These are phyloP conservation scores for Diorhabda sublineata DNA, from an alignment of 1,140 invertebrate species.

Conservation along the genomic window DNA sequence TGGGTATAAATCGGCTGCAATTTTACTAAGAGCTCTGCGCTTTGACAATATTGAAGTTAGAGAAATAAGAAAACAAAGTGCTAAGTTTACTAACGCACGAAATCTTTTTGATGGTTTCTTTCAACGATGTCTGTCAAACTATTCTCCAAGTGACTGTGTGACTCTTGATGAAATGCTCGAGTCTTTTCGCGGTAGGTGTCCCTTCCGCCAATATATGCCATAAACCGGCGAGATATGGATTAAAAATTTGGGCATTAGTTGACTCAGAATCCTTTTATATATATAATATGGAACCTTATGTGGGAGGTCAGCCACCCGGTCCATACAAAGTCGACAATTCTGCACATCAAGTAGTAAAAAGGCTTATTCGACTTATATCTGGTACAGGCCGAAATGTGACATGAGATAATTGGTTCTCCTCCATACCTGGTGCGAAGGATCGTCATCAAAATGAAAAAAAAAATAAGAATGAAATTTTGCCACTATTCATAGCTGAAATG, in stretches of 20 bases:
- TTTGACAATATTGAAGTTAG: slow-evolving; percentile 35
- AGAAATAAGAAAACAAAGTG: slow-evolving; percentile 23
- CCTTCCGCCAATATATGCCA: no score
- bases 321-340: slow-evolving; percentile 38
- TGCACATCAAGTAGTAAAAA: slow-evolving; percentile 15
- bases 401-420: slow-evolving; percentile 44
- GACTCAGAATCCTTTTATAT: slow-evolving; percentile 35
- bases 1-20: slow-evolving; percentile 17
- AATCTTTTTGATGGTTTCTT: no score
- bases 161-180: no score
- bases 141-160: no score
- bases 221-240: slow-evolving; percentile 42
- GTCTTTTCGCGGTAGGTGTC: background rate
- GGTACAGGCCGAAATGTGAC: slow-evolving; percentile 43
- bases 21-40: slow-evolving; percentile 25
- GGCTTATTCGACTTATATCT: slow-evolving; percentile 15
- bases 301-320: slow-evolving; percentile 34
- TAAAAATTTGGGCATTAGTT: slow-evolving; percentile 38
- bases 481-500: slow-evolving; percentile 36
- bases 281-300: slow-evolving; percentile 39
- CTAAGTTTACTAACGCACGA: no score
- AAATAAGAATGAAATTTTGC: slow-evolving; percentile 42
- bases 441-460: no score
- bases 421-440: slow-evolving; percentile 17
- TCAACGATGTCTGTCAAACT: no score